These are phyloP conservation scores for Zaprionus ornatus DNA, from an alignment of 1,140 invertebrate genomes.

Conservation along the genomic window DNA sequence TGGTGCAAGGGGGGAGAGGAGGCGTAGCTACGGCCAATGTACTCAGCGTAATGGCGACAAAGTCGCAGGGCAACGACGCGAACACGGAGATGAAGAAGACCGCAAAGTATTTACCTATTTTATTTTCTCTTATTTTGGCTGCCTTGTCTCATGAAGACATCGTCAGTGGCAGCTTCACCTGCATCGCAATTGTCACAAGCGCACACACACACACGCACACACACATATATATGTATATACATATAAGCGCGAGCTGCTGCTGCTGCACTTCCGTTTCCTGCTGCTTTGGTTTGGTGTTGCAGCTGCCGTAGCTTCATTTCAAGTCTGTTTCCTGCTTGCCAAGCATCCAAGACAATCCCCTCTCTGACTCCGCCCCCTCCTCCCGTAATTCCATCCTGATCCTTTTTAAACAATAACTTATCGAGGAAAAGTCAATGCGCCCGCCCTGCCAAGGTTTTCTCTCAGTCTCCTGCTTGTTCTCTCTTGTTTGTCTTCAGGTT, in stretches of 20 bases:
- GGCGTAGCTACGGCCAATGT: slow-evolving; percentile 57
- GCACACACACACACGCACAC: slow-evolving; percentile 12
- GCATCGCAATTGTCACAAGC: slow-evolving; percentile 50
- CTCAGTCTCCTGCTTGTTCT: slow-evolving; percentile 1
- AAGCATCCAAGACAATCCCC: neutral
- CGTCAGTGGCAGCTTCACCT: slow-evolving; percentile 48
- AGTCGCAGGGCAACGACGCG: slow-evolving; percentile 35
- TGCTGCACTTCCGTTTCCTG: slow-evolving; percentile 61
- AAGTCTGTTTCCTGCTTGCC: slow-evolving; percentile 46
- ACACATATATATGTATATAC: slow-evolving; percentile 5
- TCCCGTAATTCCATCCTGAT: neutral
- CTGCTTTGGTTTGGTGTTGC: slow-evolving; percentile 16
- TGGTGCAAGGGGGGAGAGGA: neutral
- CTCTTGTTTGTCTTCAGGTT: slow-evolving; percentile 55
- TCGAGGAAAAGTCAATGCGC: slow-evolving; percentile 33
- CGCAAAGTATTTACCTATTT: slow-evolving; percentile 75
- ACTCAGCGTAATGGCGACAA: slow-evolving; percentile 78
- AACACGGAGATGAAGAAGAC: slow-evolving; percentile 32
- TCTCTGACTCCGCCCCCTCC: neutral
- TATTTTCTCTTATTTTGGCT: slow-evolving; percentile 30
- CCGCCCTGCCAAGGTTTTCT: slow-evolving; percentile 6
- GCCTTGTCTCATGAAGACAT: slow-evolving; percentile 38
- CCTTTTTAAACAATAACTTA: slow-evolving; percentile 52
- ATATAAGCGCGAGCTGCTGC: slow-evolving; percentile 6
- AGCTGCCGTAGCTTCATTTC: slow-evolving; percentile 35